Percentiles rank a stretch among this genome's conserved stretches.
These are phyloP conservation scores for Plotosus lineatus DNA, from an alignment of 2,113 vertebrate species.

Conservation along the genomic window DNA sequence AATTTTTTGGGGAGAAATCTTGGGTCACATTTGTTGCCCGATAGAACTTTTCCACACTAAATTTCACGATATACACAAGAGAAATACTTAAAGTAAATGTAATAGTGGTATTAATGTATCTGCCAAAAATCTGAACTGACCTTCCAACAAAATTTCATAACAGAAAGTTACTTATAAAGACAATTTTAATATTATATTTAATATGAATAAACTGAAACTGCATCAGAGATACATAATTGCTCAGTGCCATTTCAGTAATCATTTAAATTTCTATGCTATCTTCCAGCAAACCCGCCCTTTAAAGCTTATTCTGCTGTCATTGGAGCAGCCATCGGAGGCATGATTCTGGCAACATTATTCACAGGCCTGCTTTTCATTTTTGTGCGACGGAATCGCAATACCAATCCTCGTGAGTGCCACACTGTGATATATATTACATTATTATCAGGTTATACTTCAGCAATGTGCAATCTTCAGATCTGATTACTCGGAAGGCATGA, in stretches of 20 bases:
- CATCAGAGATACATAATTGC: neutral
- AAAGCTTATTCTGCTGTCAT: conserved; percentile 79
- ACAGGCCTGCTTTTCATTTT: conserved; percentile 76
- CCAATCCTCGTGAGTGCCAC: conserved; percentile 76
- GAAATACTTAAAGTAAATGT: neutral
- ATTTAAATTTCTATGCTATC: conserved; percentile 60
- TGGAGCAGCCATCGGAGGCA: conserved; percentile 79
- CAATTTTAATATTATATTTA: no score
- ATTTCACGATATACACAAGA: neutral
- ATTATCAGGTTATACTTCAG: neutral
- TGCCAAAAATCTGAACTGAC: neutral
- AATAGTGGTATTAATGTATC: neutral
- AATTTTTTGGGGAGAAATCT: neutral
- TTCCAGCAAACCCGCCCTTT: conserved; percentile 76
- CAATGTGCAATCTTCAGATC: neutral
- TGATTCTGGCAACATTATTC: conserved; percentile 73
- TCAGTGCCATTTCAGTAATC: neutral
- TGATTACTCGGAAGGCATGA: neutral
- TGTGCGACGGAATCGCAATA: conserved; percentile 78
- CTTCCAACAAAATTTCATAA: neutral
- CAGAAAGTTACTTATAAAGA: neutral
- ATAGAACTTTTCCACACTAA: neutral
- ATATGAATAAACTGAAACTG: neutral
- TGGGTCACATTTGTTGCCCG: neutral
- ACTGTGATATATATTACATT: neutral